Evolutionary conservation across 2,113 vertebrate genomes (phyloP), one percentile per base, ranked within the genome.

Genomic region (Fulica atra): DNA sequence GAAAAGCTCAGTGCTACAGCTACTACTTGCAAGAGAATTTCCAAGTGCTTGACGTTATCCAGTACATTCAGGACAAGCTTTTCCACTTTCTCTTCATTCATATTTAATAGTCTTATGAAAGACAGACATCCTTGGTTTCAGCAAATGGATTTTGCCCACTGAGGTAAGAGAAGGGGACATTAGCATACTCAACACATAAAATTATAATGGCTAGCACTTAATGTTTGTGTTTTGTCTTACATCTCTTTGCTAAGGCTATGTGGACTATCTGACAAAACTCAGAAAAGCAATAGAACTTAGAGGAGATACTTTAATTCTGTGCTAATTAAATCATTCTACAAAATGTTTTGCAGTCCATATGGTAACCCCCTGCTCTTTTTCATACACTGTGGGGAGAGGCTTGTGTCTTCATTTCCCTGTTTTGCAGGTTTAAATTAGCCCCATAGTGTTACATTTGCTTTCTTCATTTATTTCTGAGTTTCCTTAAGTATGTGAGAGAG

Each of bases 31-130:
- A 86, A 71, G 53, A 81, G 56, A 59, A 48, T 84, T 91, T 92
- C 38, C 46, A 81, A 74, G 29, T 26, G 3, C 42, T 93, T 91
- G n/a, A 70, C 68, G 25, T 68, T 86, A 74, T 46, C 19, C 24
- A 65, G 11, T 86, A 50, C 20, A 68, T 59, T 78, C 38, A 86
- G 33, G 12, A 89, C 92, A 95, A 94, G 77, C 3, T 91, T 94
- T 94, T 96, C 64, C 72, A 74, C 72, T 93, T 96, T 71, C n/a
- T 56, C 26, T 60, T 88, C 28, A 94, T 93, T 73, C 51, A 92
- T 96, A 68, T 94, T 96, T 94, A 87, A 92, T 89, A 71, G 8
- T 7, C 17, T 74, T 56, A 89, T 77, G 38, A 87, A 88, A 85
- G 29, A n/a, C 66, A 86, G 36, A 48, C 40, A 89, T 87, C 20